Conservation (phyloP, 2,888 invertebrate species). For the Dicycla oo region DNA sequence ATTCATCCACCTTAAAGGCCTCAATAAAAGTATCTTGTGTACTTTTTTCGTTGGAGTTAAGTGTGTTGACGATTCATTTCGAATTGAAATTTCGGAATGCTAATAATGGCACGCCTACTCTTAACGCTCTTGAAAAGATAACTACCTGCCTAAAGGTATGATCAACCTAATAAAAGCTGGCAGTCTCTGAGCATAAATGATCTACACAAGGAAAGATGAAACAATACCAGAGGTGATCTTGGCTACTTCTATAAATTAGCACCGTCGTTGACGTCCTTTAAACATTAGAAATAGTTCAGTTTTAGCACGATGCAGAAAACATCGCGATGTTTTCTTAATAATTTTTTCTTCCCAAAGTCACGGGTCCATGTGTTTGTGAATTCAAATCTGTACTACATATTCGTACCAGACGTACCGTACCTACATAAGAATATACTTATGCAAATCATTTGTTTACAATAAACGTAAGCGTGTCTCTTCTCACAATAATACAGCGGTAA, state of each 20-base stretch:
- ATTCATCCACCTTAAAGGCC: slow-evolving; percentile 90
- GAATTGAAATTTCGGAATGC: slow-evolving; percentile 38
- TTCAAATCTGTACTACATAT: too few relatives aligned
- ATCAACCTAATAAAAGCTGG: not conserved
- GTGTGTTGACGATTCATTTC: slow-evolving; percentile 69
- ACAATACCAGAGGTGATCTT: too few relatives aligned
- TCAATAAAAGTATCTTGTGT: slow-evolving; percentile 86
- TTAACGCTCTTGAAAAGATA: not conserved
- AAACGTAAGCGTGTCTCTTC: not conserved
- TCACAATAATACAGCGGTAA: slow-evolving; percentile 19
- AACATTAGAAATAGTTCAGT: not conserved
- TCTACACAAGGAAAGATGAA: too few relatives aligned
- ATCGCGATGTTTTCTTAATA: too few relatives aligned
- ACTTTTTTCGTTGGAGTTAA: slow-evolving; percentile 73
- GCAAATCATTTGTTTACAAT: slow-evolving; percentile 21
- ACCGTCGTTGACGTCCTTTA: not conserved
- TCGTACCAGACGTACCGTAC: too few relatives aligned
- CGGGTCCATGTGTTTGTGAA: too few relatives aligned
- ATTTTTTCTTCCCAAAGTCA: not conserved
- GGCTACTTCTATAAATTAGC: too few relatives aligned
- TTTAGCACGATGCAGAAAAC: not conserved
- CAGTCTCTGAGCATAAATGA: too few relatives aligned
- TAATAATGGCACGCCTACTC: slow-evolving; percentile 20
- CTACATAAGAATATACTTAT: not conserved
- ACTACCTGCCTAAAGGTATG: not conserved